Evolutionary conservation across 2,888 invertebrate genomes (phyloP).

Genomic region (Pachydiplax longipennis): DNA sequence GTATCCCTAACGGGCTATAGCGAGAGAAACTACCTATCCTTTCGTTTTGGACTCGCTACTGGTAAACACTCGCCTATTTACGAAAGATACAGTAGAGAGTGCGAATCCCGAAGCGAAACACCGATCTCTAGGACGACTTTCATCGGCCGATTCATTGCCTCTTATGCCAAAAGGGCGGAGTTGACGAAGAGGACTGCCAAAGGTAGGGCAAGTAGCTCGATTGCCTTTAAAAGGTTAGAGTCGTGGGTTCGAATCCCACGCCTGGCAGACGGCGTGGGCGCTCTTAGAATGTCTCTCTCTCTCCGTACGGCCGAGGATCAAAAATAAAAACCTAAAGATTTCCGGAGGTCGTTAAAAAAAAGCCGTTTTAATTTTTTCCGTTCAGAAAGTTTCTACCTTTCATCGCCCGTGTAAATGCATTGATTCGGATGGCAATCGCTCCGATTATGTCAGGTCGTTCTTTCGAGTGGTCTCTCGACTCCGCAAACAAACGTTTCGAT

Average conservation of each 20-base stretch:
- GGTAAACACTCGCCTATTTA: neutral
- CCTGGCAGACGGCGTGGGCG: neutral
- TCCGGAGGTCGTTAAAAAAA: neutral
- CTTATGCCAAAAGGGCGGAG: neutral
- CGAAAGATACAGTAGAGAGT: neutral
- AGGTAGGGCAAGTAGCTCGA: neutral
- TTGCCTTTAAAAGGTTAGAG: conserved; percentile 3
- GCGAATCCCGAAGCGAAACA: neutral
- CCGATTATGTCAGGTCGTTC: neutral
- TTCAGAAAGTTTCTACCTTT: neutral
- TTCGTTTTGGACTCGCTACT: neutral
- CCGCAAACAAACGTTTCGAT: neutral
- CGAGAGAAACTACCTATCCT: neutral
- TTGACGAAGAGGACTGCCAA: neutral
- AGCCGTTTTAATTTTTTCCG: neutral
- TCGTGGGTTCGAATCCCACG: conserved; percentile 43
- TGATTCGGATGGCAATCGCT: neutral
- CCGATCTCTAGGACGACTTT: neutral
- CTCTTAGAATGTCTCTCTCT: neutral
- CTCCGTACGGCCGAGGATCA: neutral
- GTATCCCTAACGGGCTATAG: neutral
- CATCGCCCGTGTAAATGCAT: neutral
- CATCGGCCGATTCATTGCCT: neutral
- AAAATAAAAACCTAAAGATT: neutral
- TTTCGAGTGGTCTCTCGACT: neutral